Conservation (phyloP, 30 jellyfish, hydroid and myxozoan species). For the Morbakka virulenta region DNA sequence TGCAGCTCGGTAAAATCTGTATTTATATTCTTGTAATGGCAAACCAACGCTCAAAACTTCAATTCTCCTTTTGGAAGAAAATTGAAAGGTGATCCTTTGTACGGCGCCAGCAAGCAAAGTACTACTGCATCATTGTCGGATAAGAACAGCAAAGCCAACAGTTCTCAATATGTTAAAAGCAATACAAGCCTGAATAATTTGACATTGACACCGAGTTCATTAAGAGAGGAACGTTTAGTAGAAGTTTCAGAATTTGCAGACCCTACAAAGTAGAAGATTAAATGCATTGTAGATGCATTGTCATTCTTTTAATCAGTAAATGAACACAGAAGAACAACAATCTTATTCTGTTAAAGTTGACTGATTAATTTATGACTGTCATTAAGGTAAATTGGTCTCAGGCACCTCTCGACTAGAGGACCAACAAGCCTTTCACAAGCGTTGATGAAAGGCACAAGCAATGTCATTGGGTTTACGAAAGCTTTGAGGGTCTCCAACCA, state of each 20-base stretch:
- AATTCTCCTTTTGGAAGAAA: slow-evolving; percentile 12
- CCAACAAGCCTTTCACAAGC: too few species aligned
- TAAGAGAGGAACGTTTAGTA: slow-evolving; percentile 4
- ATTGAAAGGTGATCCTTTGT: not conserved
- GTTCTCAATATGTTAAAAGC: slow-evolving; percentile 10
- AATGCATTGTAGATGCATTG: slow-evolving; percentile 13
- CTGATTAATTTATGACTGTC: too few species aligned
- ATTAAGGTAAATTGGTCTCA: too few species aligned
- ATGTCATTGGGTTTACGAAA: too few species aligned
- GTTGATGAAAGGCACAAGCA: too few species aligned
- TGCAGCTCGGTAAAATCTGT: too few species aligned
- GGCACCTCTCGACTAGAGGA: too few species aligned
- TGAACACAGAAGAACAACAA: too few species aligned
- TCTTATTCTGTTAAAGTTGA: too few species aligned
- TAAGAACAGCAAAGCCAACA: slow-evolving; percentile 4
- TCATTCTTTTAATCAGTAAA: too few species aligned
- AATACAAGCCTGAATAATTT: not conserved
- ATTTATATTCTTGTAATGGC: slow-evolving; percentile 17
- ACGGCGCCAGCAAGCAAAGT: not conserved
- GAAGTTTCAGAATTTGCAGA: slow-evolving; percentile 8
- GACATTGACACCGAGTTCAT: slow-evolving; percentile 7
- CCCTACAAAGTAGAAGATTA: slow-evolving; percentile 10
- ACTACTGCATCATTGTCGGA: slow-evolving; percentile 14
- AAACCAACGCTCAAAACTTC: slow-evolving; percentile 10
- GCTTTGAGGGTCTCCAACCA: too few species aligned